These are phyloP conservation scores for Idaea biselata DNA, from an alignment of 2,888 invertebrate genomes.

Conservation along the genomic window DNA sequence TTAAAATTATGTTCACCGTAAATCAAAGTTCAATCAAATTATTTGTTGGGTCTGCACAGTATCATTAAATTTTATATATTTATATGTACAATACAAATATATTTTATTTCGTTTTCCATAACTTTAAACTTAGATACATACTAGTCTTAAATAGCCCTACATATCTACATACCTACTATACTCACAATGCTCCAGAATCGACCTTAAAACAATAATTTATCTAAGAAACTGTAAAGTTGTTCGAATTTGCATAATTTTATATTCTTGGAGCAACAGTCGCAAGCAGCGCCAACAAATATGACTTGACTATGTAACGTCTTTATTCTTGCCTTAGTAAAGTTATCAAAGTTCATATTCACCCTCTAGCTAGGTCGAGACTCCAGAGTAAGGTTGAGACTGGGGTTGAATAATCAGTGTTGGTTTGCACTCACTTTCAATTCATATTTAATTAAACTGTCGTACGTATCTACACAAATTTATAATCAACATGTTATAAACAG, in stretches of 20 bases:
- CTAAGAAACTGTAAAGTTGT: not conserved
- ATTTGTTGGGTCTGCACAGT: too few relatives aligned
- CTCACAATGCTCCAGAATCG: not conserved
- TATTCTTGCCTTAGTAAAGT: conserved; percentile 27
- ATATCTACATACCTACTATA: not conserved
- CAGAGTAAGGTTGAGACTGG: conserved; percentile 14
- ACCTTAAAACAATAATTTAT: not conserved
- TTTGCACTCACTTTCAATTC: conserved; percentile 46
- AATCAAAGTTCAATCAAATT: too few relatives aligned
- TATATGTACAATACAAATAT: too few relatives aligned
- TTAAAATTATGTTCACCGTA: too few relatives aligned
- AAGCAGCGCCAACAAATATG: conserved; percentile 30
- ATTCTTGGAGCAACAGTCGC: conserved; percentile 30
- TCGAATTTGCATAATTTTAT: conserved; percentile 28
- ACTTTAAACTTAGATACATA: too few relatives aligned
- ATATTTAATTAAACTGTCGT: conserved; percentile 51
- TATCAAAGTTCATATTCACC: conserved; percentile 34
- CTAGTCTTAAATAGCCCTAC: too few relatives aligned
- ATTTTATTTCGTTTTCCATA: too few relatives aligned
- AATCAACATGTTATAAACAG: conserved; percentile 30
- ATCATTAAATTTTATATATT: too few relatives aligned
- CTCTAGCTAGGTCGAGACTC: conserved; percentile 24
- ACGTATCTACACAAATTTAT: conserved; percentile 32
- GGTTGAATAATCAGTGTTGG: not conserved
- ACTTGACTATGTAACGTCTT: conserved; percentile 27